phyloP scores from a whole-genome alignment of 2,113 vertebrate genomes.

The Zosterops borbonicus region DNA sequence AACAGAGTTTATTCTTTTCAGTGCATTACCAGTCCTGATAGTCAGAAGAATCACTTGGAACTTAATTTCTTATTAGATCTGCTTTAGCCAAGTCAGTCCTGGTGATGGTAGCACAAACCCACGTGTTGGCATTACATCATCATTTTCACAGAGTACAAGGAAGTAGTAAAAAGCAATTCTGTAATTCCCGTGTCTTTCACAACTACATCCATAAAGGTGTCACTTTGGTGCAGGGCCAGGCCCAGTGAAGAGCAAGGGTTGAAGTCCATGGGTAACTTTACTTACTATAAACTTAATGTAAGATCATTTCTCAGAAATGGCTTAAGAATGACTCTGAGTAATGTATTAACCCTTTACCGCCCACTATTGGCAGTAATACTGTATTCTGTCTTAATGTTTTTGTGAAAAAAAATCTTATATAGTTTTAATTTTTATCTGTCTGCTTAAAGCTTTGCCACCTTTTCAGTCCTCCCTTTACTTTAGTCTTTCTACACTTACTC shows the following conservation, averaged over 20 bases:
- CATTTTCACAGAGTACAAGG: background rate
- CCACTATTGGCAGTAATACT: background rate
- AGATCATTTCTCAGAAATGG: background rate
- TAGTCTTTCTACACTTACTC: background rate
- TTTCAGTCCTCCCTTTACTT: background rate
- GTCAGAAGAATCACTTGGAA: background rate
- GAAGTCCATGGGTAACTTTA: slow-evolving; percentile 13
- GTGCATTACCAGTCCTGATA: background rate
- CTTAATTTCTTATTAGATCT: background rate
- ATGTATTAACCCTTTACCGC: background rate
- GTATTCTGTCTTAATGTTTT: background rate
- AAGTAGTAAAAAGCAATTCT: background rate
- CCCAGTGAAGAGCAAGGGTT: background rate
- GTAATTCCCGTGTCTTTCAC: background rate
- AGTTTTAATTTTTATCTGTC: background rate
- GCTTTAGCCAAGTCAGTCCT: background rate
- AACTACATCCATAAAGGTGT: background rate
- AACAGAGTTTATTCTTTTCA: background rate
- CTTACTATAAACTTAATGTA: background rate
- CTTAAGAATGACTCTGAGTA: background rate
- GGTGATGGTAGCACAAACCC: background rate
- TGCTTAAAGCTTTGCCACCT: background rate
- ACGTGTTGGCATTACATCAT: background rate
- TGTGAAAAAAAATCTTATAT: background rate
- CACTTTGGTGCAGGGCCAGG: background rate